These are phyloP conservation scores for Crocallis elinguaria DNA, from an alignment of 2,888 invertebrate species.

Conservation along the genomic window DNA sequence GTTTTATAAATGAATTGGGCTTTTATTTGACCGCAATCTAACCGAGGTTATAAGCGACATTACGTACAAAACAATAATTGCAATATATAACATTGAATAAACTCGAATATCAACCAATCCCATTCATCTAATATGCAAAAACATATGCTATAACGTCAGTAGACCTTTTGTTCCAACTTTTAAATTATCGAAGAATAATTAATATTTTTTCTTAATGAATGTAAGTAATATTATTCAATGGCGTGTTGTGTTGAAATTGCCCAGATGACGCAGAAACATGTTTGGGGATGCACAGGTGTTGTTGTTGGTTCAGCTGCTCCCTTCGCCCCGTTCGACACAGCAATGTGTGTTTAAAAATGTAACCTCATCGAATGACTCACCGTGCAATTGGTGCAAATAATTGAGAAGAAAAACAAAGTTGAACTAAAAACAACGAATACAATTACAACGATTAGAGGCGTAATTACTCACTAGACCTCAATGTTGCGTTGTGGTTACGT, in stretches of 20 bases:
- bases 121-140: conserved; percentile 46
- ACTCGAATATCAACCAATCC: conserved; percentile 41
- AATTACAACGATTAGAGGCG: background rate
- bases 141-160: conserved; percentile 46
- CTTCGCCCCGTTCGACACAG: conserved; percentile 37
- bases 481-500: background rate
- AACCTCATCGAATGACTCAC: conserved; percentile 56
- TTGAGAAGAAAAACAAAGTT: conserved; percentile 25
- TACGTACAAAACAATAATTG: no score
- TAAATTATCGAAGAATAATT: conserved; percentile 35
- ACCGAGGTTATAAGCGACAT: no score
- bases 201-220: conserved; percentile 56
- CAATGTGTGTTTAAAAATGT: conserved; percentile 42
- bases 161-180: conserved; percentile 39
- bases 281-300: conserved; percentile 58
- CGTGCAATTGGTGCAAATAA: conserved; percentile 39
- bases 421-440: conserved; percentile 30
- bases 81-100: background rate
- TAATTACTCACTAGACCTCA: background rate
- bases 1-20: no score
- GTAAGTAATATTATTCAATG: conserved; percentile 57
- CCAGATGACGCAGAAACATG: conserved; percentile 69
- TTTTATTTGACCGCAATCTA: no score
- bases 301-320: conserved; percentile 64
- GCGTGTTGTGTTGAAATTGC: conserved; percentile 64